These are phyloP conservation scores for Liopterus haemorrhoidalis DNA, from an alignment of 2,888 invertebrate species.

Conservation along the genomic window DNA sequence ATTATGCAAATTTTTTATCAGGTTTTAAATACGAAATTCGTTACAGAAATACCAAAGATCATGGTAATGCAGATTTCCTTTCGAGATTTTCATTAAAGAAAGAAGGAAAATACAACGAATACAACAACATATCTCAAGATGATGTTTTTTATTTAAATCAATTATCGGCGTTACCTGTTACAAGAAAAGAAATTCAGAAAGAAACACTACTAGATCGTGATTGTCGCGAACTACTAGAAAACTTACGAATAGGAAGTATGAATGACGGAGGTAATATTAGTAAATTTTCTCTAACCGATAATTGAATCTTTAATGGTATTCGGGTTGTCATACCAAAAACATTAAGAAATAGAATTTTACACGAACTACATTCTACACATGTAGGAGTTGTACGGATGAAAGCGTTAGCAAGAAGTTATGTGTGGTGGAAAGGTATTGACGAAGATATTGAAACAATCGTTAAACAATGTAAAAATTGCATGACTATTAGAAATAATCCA, in stretches of 20 bases:
- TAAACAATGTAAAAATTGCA: too few relatives aligned
- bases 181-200: conserved; percentile 15
- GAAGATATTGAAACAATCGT: too few relatives aligned
- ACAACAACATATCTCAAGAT: too few relatives aligned
- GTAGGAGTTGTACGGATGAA: too few relatives aligned
- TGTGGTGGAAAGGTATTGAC: too few relatives aligned
- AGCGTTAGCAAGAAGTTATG: too few relatives aligned
- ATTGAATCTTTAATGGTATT: conserved; percentile 21
- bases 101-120: background rate
- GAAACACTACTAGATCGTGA: conserved; percentile 17
- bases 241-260: conserved; percentile 15
- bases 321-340: too few relatives aligned
- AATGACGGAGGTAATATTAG: conserved; percentile 14
- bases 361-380: too few relatives aligned
- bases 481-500: too few relatives aligned
- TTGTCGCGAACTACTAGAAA: conserved; percentile 15
- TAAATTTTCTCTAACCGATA: conserved; percentile 26
- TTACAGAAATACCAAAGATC: conserved; percentile 25
- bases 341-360: too few relatives aligned
- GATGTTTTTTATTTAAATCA: conserved; percentile 24
- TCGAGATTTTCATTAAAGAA: conserved; percentile 9
- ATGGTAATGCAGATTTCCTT: conserved; percentile 21
- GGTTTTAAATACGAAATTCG: conserved; percentile 31
- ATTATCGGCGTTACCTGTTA: conserved; percentile 23
- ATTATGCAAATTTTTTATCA: conserved; percentile 30